These are phyloP conservation scores for Aleadryas rufinucha DNA, from an alignment of 2,113 vertebrate species.

Conservation along the genomic window DNA sequence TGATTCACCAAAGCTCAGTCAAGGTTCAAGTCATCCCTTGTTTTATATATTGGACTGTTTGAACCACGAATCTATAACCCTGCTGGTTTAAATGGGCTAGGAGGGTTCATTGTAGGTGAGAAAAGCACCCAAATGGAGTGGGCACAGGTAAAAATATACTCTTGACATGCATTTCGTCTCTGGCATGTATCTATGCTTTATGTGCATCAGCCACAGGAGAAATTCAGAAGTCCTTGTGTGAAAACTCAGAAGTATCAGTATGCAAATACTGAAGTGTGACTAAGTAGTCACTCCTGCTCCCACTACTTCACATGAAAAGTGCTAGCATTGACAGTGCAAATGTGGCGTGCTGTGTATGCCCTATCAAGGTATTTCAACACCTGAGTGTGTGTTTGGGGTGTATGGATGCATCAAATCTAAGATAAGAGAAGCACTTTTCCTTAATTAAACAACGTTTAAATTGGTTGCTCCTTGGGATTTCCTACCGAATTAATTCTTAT, in stretches of 20 bases:
- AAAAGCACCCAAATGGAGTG: neutral
- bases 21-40: neutral
- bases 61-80: neutral
- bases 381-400: neutral
- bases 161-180: neutral
- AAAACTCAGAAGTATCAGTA: neutral
- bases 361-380: neutral
- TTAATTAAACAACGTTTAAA: neutral
- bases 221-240: neutral
- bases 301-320: neutral
- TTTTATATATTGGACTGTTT: neutral
- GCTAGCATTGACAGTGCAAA: neutral
- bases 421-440: neutral
- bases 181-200: neutral
- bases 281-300: neutral
- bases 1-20: neutral
- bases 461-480: neutral
- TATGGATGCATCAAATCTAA: neutral
- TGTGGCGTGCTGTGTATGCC: neutral
- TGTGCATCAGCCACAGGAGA: neutral
- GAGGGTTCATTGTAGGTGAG: neutral
- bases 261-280: neutral
- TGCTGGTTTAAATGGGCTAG: neutral
- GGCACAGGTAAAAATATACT: neutral
- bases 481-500: neutral